These are phyloP conservation scores for Turdus rufiventris DNA, from an alignment of 2,113 vertebrate species.

Conservation along the genomic window DNA sequence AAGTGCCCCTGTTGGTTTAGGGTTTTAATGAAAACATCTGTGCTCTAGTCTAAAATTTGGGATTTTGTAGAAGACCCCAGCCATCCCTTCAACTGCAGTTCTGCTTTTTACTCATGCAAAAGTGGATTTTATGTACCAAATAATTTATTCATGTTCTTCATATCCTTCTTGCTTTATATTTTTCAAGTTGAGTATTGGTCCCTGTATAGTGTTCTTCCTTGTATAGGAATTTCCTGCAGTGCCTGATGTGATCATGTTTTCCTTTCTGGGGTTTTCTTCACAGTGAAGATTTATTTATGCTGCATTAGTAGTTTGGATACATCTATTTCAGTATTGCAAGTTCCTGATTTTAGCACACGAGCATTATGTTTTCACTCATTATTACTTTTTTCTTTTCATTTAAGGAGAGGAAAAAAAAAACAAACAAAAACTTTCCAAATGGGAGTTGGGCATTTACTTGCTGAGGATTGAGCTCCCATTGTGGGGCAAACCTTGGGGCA, in stretches of 20 bases:
- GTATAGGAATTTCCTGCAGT: background rate
- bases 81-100: background rate
- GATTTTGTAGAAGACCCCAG: background rate
- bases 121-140: background rate
- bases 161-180: background rate
- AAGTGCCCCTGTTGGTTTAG: background rate
- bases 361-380: background rate
- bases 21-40: background rate
- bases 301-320: background rate
- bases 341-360: background rate
- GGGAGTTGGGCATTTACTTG: background rate
- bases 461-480: background rate
- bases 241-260: background rate
- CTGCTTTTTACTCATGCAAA: background rate
- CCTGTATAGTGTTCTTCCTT: background rate
- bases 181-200: background rate
- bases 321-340: background rate
- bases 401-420: background rate
- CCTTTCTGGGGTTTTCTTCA: background rate
- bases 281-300: background rate
- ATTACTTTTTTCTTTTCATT: background rate
- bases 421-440: background rate
- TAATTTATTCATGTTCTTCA: background rate
- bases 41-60: background rate
- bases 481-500: background rate